These are phyloP conservation scores for Bos javanicus DNA, from an alignment of 2,113 vertebrate species.

Conservation along the genomic window DNA sequence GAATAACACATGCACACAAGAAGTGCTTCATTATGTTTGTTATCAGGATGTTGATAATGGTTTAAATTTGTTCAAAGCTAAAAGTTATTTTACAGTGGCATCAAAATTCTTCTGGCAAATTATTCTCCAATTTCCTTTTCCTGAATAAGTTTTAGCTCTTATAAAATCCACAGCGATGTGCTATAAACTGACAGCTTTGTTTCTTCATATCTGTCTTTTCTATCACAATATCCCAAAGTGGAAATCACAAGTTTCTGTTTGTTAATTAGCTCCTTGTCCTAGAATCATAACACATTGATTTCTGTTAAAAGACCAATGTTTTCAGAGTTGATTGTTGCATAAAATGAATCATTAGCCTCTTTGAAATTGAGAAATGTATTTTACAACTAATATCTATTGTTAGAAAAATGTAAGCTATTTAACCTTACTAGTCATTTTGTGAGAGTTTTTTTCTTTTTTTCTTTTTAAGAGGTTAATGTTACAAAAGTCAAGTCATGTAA, in stretches of 20 bases:
- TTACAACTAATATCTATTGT: not conserved
- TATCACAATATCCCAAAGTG: not conserved
- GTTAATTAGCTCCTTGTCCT: not conserved
- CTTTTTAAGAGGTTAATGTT: not conserved
- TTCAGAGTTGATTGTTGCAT: not conserved
- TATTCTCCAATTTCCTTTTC: not conserved
- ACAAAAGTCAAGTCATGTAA: not conserved
- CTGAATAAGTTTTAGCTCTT: not conserved
- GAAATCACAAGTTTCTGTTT: not conserved
- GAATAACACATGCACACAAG: not conserved
- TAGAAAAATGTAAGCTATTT: not conserved
- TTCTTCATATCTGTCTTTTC: not conserved
- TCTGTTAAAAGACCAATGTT: not conserved
- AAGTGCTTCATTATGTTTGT: not conserved
- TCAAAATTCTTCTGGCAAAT: not conserved
- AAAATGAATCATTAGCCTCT: not conserved
- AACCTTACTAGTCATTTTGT: not conserved
- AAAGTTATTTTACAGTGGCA: not conserved
- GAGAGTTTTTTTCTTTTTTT: not conserved
- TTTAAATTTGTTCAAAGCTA: not conserved
- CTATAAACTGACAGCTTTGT: not conserved
- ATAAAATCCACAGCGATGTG: not conserved
- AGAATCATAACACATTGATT: slow-evolving; percentile 31
- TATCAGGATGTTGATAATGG: not conserved
- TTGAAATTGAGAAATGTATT: not conserved